These are phyloP conservation scores for Leptonema lineaticorne DNA, from an alignment of 1,140 invertebrate species.

Conservation along the genomic window DNA sequence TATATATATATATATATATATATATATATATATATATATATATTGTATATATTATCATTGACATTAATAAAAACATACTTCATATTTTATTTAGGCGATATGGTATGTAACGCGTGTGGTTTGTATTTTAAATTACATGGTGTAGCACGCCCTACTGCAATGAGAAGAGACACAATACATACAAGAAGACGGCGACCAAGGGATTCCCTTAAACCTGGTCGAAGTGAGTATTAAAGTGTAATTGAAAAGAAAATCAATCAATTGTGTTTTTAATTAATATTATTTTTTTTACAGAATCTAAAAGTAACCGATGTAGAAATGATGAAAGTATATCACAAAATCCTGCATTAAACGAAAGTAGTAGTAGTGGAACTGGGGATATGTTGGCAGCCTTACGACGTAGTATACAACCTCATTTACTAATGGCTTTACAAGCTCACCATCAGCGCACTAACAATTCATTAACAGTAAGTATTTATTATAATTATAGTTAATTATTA, in stretches of 20 bases:
- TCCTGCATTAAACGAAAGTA: constrained; percentile 39
- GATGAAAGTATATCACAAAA: constrained; percentile 45
- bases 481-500: neutral
- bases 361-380: constrained; percentile 53
- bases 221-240: constrained; percentile 42
- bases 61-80: neutral
- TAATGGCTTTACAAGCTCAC: constrained; percentile 60
- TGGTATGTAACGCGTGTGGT: constrained; percentile 94
- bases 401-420: constrained; percentile 64
- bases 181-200: constrained; percentile 89
- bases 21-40: no score
- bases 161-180: constrained; percentile 96
- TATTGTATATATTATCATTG: no score
- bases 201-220: constrained; percentile 57
- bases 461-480: constrained; percentile 35
- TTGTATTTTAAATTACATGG: constrained; percentile 92
- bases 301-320: constrained; percentile 43
- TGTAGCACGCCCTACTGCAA: constrained; percentile 86
- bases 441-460: constrained; percentile 42
- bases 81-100: constrained; percentile 59
- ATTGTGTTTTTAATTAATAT: neutral
- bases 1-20: no score
- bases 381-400: constrained; percentile 64
- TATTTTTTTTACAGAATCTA: constrained; percentile 26
- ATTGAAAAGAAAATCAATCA: neutral